Base-by-base conservation (phyloP, 2,113 vertebrate genomes). In the Craseonycteris thonglongyai region DNA sequence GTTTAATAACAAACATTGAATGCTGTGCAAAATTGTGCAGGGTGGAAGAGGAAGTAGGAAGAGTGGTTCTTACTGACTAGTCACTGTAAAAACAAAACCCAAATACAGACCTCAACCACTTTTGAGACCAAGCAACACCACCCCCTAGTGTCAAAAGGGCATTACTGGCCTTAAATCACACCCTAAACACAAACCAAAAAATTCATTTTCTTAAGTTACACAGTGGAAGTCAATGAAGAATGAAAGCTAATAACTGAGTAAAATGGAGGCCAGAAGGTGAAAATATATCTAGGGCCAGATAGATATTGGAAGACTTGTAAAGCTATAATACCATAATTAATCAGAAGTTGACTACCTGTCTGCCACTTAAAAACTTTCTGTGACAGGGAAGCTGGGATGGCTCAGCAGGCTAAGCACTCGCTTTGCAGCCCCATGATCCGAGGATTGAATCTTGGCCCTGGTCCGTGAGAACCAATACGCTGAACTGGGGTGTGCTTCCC, bases 141-240 rank as follows among this genome's bases (percentile, higher is more conserved):
- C 97, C 96, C 78, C 69, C 97, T 97, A 90, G 92, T 95, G 97
- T 16, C 92, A 79, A 6, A 45, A 83, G 68, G 90, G 79, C 42
- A 88, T 78, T n/a, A 66, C 19, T 40, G 54, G n/a, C 49, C 89
- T 83, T 40, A 51, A 88, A 45, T n/a, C 51, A 87, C 6, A 94
- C 8, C n/a, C 63, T 5, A 63, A 92, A 83, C 63, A 96, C 28
- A 91, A 92, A 85, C 16, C 28, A 61, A 7, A 85, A 40, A 35
- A 69, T 24, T 75, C 38, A 51, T 49, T 83, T 72, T 54, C 74
- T 87, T 45, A 54, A 47, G 21, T 68, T 24, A 75, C 45, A 40
- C 42, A 79, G 35, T 6, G 1, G 28, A 90, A 90, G 63, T 86
- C 68, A 88, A 75, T 22, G 13, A 95, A 93, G 65, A 95, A 96